Evolutionary conservation across 2,888 invertebrate species (phyloP).

Genomic region (Linhomoeus sp.): DNA sequence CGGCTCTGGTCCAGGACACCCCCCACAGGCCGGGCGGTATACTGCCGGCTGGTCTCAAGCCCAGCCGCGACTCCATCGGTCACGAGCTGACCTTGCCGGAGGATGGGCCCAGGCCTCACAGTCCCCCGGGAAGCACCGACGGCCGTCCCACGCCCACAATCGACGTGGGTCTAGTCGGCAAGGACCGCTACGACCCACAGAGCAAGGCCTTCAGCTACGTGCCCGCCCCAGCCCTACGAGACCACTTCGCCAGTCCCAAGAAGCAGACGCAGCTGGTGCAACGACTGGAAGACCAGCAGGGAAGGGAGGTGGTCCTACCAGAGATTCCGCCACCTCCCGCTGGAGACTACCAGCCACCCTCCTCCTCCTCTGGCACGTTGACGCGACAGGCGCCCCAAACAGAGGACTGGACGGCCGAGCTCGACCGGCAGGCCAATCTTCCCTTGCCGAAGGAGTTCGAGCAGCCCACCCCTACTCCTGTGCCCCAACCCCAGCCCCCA

Average conservation of each 20-base stretch:
- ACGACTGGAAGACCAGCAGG: neutral
- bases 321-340: neutral
- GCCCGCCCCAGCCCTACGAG: conserved; percentile 23
- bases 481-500: too few species aligned
- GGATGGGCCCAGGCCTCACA: too few species aligned
- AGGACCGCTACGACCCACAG: conserved; percentile 24
- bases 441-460: neutral
- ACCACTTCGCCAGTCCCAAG: conserved; percentile 16
- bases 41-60: too few species aligned
- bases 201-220: conserved; percentile 27
- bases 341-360: neutral
- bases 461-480: too few species aligned
- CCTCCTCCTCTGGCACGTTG: neutral
- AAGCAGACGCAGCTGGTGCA: conserved; percentile 9
- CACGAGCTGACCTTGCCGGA: too few species aligned
- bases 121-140: too few species aligned
- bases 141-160: conserved; percentile 14
- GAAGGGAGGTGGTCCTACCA: conserved; percentile 14
- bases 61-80: too few species aligned
- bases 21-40: too few species aligned
- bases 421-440: neutral
- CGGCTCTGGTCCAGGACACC: too few species aligned
- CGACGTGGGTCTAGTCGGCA: conserved; percentile 23
- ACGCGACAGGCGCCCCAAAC: neutral
- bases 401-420: neutral